phyloP scores from a whole-genome alignment of 2,888 invertebrate genomes.

The Cenopis cana region DNA sequence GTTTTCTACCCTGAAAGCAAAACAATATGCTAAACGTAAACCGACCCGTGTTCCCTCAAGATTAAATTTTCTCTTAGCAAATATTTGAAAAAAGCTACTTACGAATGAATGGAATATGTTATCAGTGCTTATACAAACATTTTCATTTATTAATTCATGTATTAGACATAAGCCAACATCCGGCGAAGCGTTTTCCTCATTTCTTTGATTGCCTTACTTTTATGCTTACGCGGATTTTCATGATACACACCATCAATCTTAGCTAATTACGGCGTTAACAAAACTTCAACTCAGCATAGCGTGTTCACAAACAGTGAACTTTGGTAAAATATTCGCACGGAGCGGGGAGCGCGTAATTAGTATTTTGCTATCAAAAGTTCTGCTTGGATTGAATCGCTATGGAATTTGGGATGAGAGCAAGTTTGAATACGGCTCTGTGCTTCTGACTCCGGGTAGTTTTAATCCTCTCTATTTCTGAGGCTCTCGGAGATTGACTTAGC shows the following conservation, averaged over 20 bases:
- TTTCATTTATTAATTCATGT: conserved; percentile 9
- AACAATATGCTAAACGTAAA: not conserved
- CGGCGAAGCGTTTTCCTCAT: not conserved
- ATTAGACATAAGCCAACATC: conserved; percentile 3
- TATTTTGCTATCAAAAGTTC: conserved; percentile 36
- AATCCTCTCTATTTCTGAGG: conserved; percentile 5
- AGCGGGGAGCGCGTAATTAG: conserved; percentile 34
- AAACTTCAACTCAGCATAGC: conserved; percentile 42
- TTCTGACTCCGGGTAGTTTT: conserved; percentile 10
- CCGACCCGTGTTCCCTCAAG: too few relatives aligned
- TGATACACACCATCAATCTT: conserved; percentile 40
- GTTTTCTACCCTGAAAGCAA: not conserved
- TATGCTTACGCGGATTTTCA: conserved; percentile 33
- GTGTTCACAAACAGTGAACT: conserved; percentile 40
- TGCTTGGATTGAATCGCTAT: conserved; percentile 20
- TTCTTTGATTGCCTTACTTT: conserved; percentile 31
- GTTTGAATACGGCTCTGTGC: conserved; percentile 21
- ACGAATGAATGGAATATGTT: conserved; percentile 22
- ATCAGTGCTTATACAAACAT: not conserved
- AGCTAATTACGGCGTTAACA: conserved; percentile 39
- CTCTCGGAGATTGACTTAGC: not conserved
- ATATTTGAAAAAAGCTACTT: conserved; percentile 5
- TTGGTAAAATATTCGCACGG: conserved; percentile 34
- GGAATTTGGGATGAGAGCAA: conserved; percentile 12
- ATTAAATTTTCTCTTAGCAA: not conserved